These are phyloP conservation scores for Agonopterix heracliana DNA, from an alignment of 2,888 invertebrate genomes.

Conservation along the genomic window DNA sequence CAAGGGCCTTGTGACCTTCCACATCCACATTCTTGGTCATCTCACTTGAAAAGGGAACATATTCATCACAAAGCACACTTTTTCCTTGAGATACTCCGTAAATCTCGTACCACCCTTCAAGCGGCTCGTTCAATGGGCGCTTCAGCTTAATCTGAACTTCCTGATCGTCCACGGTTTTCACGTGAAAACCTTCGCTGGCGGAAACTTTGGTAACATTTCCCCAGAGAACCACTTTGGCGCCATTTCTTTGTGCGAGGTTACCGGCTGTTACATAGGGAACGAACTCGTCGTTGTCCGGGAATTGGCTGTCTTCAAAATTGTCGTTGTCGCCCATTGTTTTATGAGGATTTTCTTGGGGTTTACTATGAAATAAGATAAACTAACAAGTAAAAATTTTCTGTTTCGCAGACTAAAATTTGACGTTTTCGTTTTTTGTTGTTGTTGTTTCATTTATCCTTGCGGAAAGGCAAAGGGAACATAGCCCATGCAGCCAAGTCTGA, in stretches of 20 bases:
- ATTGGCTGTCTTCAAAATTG: conserved; percentile 65
- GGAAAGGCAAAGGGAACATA: too few relatives aligned
- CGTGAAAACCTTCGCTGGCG: conserved; percentile 60
- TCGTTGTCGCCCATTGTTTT: conserved; percentile 57
- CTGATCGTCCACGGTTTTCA: conserved; percentile 66
- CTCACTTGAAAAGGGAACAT: conserved; percentile 53
- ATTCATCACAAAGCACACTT: conserved; percentile 62
- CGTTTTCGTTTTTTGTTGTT: too few relatives aligned
- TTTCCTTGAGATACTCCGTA: conserved; percentile 65
- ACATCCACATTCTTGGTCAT: conserved; percentile 58
- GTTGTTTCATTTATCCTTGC: too few relatives aligned
- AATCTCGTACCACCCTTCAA: conserved; percentile 71
- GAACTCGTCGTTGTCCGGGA: conserved; percentile 66
- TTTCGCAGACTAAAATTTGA: too few relatives aligned
- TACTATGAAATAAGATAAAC: too few relatives aligned
- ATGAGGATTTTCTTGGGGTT: neutral
- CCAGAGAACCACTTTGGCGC: conserved; percentile 66
- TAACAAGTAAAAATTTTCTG: too few relatives aligned
- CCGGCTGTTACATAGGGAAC: conserved; percentile 67
- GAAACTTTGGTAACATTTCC: conserved; percentile 66
- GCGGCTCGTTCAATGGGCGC: conserved; percentile 51
- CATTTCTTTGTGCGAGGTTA: conserved; percentile 58
- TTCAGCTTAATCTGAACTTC: conserved; percentile 58
- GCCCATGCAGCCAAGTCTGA: too few relatives aligned
- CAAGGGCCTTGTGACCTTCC: conserved; percentile 61